Evolutionary conservation across 2,797 vertebrate species (phyloP), one percentile per base, ranked within the genome.

Genomic region (Hydrolagus colliei): DNA sequence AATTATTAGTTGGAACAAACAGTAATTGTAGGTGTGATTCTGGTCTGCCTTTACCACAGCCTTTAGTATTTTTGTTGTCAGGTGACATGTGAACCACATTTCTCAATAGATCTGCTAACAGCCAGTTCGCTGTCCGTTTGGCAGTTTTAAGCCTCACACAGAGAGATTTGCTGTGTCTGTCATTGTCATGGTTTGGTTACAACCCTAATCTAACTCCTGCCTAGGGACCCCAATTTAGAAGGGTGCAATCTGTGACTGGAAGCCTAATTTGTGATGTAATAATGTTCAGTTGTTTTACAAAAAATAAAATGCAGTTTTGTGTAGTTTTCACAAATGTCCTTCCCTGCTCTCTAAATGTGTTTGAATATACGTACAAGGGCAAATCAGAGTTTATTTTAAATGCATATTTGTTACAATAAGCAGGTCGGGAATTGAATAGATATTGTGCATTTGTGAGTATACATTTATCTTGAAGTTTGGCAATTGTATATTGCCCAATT

Each of bases 151-250:
- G 27, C n/a, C 59, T 79, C 76, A 59, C n/a, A 79, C 10, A 13
- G 76, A 22, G 61, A 79, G 27, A 59, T 63, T 63, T 79, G 22
- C n/a, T 27, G 6, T 27, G 52, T n/a, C 8, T 77, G 76, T 20
- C 16, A n/a, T 59, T n/a, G 10, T 79, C 59, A 79, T 79, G n/a
- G 63, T 22, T 79, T 79, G n/a, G 76, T 22, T n/a, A 62, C 76
- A 22, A 6, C 14, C 76, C 61, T 59, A 27, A 22, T 63, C 22
- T 62, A 59, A 63, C 63, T 63, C 10, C 61, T 63, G 13, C 12
- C n/a, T 20, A 62, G 76, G 61, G 76, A 59, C 4, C 62, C 61
- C 22, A 20, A 79, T 22, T 79, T 79, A 22, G 63, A 63, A 63
- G 22, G n/a, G 76, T 22, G n/a, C 59, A 79, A 63, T 63, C 63